Evolutionary conservation across 2,888 invertebrate genomes (phyloP), one percentile per base, ranked within the genome.

Genomic region (Macropis europaea): DNA sequence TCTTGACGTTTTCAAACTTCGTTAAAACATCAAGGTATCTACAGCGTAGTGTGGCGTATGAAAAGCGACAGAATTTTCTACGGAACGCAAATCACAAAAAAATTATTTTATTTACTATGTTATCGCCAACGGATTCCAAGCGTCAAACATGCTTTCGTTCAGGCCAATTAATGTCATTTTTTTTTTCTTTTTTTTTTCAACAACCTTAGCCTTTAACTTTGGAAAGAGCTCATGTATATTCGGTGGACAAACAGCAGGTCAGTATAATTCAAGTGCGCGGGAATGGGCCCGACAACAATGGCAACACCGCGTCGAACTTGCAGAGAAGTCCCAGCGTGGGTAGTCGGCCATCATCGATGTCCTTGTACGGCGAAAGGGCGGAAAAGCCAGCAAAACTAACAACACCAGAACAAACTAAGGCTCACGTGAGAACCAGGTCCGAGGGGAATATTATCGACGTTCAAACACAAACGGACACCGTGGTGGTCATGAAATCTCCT

Each of bases 221-320:
- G 76, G 94, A 95, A 87, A 92, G 93, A 82, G 93, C 94, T 47
- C 94, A 95, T 88, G 91, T 95, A 57, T 95, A 94, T 90, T 93
- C 93, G 30, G 94, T 95, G 48, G 94, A 95, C 87, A 95, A 94
- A 88, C 95, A 95, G 71, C 95, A 95, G 86, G 94, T 95, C 69
- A 94, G 94, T 57, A 91, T 94, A 82, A 93, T 94, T 62, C 92
- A 93, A 86, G 93, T 93, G 72, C 92, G 92, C 64, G 89, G 89
- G 75, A 87, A 84, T 81, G 79, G 69, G 62, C 73, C 63, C 72
- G 86, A 87, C 82, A 88, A 82, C 84, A 87, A 86, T 84, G 88
- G 88, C 81, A 88, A 85, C 83, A 83, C 83, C 69, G 81, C 84
- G 82, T 86, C 88, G 74, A 89, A 88, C 86, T 88, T 90, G 84